phyloP scores from a whole-genome alignment of 2,797 vertebrate species.

The Lutjanus argentimaculatus region DNA sequence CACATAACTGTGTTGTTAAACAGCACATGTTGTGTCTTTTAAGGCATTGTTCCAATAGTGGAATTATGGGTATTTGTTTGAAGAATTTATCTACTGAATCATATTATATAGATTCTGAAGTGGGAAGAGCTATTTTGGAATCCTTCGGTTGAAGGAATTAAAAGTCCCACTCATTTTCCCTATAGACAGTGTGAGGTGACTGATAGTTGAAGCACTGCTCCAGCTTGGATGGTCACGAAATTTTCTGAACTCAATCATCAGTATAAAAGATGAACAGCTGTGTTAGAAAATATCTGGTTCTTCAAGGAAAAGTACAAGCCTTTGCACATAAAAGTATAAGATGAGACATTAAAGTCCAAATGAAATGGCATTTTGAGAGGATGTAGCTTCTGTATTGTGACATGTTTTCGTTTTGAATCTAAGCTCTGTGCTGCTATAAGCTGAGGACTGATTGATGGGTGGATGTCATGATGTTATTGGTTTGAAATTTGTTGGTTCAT shows the following conservation, averaged over 20 bases:
- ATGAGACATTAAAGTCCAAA: too few relatives aligned
- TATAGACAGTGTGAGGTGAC: not conserved
- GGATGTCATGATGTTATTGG: too few relatives aligned
- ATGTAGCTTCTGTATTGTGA: too few relatives aligned
- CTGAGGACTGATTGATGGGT: too few relatives aligned
- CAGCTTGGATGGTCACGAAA: not conserved
- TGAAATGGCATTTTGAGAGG: too few relatives aligned
- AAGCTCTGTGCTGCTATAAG: too few relatives aligned
- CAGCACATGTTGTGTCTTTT: constrained; percentile 45
- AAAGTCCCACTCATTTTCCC: not conserved
- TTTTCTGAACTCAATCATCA: not conserved
- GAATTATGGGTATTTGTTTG: not conserved
- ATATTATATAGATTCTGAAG: not conserved
- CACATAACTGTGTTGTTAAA: constrained; percentile 49
- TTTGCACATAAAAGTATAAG: not conserved
- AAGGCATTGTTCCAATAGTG: constrained; percentile 1
- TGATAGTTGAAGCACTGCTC: not conserved
- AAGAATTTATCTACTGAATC: not conserved
- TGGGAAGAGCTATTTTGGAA: too few relatives aligned
- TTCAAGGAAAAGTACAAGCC: not conserved
- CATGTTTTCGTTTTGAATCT: too few relatives aligned
- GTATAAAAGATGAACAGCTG: not conserved
- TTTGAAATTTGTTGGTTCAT: too few relatives aligned
- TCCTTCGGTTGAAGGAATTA: not conserved
- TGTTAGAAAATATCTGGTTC: not conserved